Evolutionary conservation across 1,140 invertebrate genomes (phyloP).

Genomic region (Sitodiplosis mosellana): DNA sequence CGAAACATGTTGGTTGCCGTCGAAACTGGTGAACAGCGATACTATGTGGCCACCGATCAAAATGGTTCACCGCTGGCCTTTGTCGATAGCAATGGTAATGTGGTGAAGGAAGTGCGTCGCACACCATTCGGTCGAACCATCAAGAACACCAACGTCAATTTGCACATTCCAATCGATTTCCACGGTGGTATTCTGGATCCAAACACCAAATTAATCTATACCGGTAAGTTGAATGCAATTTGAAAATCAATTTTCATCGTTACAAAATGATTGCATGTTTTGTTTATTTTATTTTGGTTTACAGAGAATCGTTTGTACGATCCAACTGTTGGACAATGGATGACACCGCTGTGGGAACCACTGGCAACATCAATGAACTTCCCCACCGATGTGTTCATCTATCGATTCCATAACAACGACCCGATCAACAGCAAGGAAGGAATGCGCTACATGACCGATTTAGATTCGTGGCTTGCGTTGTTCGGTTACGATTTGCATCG

Average conservation of each 20-base stretch:
- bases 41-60: slow-evolving; percentile 84
- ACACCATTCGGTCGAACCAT: slow-evolving; percentile 81
- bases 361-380: slow-evolving; percentile 59
- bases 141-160: slow-evolving; percentile 76
- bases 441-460: slow-evolving; percentile 64
- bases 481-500: slow-evolving; percentile 74
- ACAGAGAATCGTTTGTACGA: slow-evolving; percentile 65
- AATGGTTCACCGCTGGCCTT: slow-evolving; percentile 78
- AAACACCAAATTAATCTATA: slow-evolving; percentile 65
- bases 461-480: slow-evolving; percentile 66
- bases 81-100: slow-evolving; percentile 75
- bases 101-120: slow-evolving; percentile 78
- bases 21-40: slow-evolving; percentile 61
- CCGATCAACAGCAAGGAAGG: slow-evolving; percentile 65
- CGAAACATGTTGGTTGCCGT: slow-evolving; percentile 63
- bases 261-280: too few relatives aligned
- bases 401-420: slow-evolving; percentile 81
- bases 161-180: slow-evolving; percentile 83
- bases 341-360: slow-evolving; percentile 80
- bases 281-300: too few relatives aligned
- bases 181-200: slow-evolving; percentile 74
- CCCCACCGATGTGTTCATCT: slow-evolving; percentile 78
- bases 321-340: slow-evolving; percentile 82
- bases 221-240: too few relatives aligned
- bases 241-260: too few relatives aligned